These are phyloP conservation scores for Muricea muricata DNA, from an alignment of 92 coral and sea anemone genomes.

Conservation along the genomic window DNA sequence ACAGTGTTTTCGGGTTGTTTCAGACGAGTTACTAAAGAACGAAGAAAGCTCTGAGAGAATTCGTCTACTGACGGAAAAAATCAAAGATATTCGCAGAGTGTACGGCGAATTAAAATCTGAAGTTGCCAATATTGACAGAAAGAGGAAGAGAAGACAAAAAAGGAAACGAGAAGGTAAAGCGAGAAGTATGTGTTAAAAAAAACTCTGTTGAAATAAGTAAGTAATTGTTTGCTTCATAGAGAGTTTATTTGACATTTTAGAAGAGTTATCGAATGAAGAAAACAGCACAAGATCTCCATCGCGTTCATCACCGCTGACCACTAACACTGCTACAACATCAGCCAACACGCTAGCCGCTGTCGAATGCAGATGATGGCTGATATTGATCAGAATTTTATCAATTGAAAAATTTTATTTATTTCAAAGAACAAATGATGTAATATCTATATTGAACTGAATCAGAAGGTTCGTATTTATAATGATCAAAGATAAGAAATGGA, in stretches of 20 bases:
- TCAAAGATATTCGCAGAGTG: conserved; percentile 93
- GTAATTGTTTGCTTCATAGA: neutral
- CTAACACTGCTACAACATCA: conserved; percentile 52
- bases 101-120: conserved; percentile 95
- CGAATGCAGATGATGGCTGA: conserved; percentile 82
- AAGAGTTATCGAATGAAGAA: conserved; percentile 48
- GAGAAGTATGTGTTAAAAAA: neutral
- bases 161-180: conserved; percentile 82
- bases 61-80: conserved; percentile 84
- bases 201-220: no score
- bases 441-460: conserved; percentile 15
- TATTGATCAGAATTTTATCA: neutral
- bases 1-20: neutral
- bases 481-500: no score
- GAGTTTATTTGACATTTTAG: neutral
- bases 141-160: conserved; percentile 84
- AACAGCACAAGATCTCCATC: conserved; percentile 58
- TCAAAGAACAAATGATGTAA: conserved; percentile 15
- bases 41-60: conserved; percentile 96
- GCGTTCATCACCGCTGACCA: conserved; percentile 58
- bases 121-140: conserved; percentile 98
- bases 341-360: conserved; percentile 67
- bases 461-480: conserved; percentile 35
- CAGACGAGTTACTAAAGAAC: conserved; percentile 86
- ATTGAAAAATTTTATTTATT: conserved; percentile 45